Evolutionary conservation across 2,888 invertebrate species (phyloP).

Genomic region (Rotaria macrura): DNA sequence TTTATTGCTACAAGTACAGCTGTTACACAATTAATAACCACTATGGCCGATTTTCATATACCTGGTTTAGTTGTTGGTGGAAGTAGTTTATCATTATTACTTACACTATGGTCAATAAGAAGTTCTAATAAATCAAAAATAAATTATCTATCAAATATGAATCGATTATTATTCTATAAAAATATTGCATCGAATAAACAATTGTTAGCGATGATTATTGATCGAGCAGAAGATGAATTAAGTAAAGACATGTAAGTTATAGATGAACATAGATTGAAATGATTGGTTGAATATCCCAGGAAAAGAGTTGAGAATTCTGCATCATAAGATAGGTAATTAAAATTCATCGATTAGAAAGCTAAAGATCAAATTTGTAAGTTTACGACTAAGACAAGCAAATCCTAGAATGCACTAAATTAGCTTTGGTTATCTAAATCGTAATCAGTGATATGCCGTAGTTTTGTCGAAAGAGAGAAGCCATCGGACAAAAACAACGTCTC

Average conservation of each 20-base stretch:
- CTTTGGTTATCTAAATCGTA: too few relatives aligned
- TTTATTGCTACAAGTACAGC: slow-evolving; percentile 38
- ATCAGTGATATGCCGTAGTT: too few relatives aligned
- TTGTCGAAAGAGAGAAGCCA: too few relatives aligned
- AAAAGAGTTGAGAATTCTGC: too few relatives aligned
- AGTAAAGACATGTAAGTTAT: slow-evolving; percentile 45
- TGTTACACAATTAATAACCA: slow-evolving; percentile 41
- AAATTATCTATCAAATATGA: slow-evolving; percentile 41
- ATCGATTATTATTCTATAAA: slow-evolving; percentile 44
- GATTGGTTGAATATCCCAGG: too few relatives aligned
- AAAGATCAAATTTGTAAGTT: too few relatives aligned
- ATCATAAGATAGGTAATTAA: too few relatives aligned
- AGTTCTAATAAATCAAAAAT: slow-evolving; percentile 42
- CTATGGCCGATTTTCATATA: slow-evolving; percentile 39
- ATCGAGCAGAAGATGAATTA: slow-evolving; percentile 47
- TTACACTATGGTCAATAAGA: slow-evolving; percentile 39
- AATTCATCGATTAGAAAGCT: too few relatives aligned
- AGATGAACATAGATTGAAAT: too few relatives aligned
- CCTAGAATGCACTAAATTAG: too few relatives aligned
- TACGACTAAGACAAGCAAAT: too few relatives aligned
- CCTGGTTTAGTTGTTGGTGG: slow-evolving; percentile 40
- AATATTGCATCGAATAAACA: slow-evolving; percentile 47
- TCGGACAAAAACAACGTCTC: too few relatives aligned
- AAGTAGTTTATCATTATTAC: slow-evolving; percentile 38
- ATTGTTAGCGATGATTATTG: slow-evolving; percentile 43